phyloP scores from a whole-genome alignment of 2,113 vertebrate genomes.

The Osmerus mordax region DNA sequence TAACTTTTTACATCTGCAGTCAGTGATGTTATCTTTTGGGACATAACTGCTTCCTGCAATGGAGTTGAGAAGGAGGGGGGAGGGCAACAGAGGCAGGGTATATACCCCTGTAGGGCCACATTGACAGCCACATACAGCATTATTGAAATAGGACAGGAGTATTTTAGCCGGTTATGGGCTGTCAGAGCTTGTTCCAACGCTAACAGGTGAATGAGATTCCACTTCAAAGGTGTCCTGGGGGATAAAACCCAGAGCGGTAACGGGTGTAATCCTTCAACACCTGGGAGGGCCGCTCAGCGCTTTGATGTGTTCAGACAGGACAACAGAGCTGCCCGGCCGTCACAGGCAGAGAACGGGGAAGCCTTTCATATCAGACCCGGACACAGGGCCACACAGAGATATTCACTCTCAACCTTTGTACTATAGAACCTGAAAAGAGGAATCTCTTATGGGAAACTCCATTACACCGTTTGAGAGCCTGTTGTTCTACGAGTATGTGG shows the following conservation, averaged over 20 bases:
- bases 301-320: constrained; percentile 54
- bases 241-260: constrained; percentile 60
- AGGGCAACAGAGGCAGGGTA: no score
- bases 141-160: constrained; percentile 32
- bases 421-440: no score
- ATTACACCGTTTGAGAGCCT: no score
- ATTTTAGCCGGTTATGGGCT: constrained; percentile 28
- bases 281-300: constrained; percentile 66
- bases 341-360: constrained; percentile 29
- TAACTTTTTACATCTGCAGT: background rate
- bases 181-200: constrained; percentile 36
- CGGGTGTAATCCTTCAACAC: constrained; percentile 74
- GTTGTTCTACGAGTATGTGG: no score
- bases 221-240: constrained; percentile 71
- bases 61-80: no score
- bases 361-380: background rate
- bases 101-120: constrained; percentile 9
- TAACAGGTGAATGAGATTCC: constrained; percentile 54
- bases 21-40: no score
- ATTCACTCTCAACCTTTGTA: no score
- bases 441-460: no score
- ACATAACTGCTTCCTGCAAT: no score
- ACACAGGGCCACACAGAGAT: background rate
- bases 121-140: constrained; percentile 26
- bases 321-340: no score